These are phyloP conservation scores for Drosophila chauvacae DNA, from an alignment of 1,140 invertebrate genomes.

Conservation along the genomic window DNA sequence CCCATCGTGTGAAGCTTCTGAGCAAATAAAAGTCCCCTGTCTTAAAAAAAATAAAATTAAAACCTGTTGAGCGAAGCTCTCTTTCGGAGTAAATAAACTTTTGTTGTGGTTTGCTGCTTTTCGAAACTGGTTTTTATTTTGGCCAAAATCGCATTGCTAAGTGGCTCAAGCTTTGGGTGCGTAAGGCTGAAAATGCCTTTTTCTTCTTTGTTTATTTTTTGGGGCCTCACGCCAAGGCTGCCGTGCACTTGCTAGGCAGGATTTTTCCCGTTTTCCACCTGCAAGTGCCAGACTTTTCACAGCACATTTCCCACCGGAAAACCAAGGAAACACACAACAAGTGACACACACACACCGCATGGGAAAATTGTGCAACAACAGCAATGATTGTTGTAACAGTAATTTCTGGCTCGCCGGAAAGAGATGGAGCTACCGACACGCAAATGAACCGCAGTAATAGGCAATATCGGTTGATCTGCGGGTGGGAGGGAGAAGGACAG, in stretches of 20 bases:
- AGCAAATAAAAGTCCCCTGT: constrained; percentile 27
- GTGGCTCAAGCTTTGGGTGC: constrained; percentile 47
- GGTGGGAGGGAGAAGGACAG: constrained; percentile 9
- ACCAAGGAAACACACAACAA: constrained; percentile 53
- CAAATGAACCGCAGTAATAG: constrained; percentile 59
- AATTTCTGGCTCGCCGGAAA: constrained; percentile 20
- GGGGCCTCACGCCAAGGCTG: constrained; percentile 55
- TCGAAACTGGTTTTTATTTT: constrained; percentile 70
- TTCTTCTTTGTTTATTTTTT: constrained; percentile 14
- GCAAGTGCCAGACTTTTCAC: constrained; percentile 3
- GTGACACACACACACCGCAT: constrained; percentile 13
- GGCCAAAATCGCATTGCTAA: constrained; percentile 45
- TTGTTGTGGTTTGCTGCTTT: constrained; percentile 43
- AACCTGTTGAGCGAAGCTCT: constrained; percentile 71
- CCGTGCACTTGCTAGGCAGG: constrained; percentile 33
- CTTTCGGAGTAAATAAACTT: constrained; percentile 50
- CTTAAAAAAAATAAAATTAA: constrained; percentile 23
- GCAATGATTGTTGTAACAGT: constrained; percentile 57
- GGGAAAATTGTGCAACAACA: constrained; percentile 55
- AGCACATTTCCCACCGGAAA: constrained; percentile 18
- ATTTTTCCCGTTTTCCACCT: constrained; percentile 15
- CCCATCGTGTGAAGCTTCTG: constrained; percentile 39
- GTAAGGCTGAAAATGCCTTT: constrained; percentile 28
- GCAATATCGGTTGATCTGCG: constrained; percentile 20
- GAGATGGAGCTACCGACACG: constrained; percentile 15